Evolutionary conservation across 2,797 vertebrate species (phyloP), one percentile per base, ranked within the genome.

Genomic region (Scolopax bukidnonensis): DNA sequence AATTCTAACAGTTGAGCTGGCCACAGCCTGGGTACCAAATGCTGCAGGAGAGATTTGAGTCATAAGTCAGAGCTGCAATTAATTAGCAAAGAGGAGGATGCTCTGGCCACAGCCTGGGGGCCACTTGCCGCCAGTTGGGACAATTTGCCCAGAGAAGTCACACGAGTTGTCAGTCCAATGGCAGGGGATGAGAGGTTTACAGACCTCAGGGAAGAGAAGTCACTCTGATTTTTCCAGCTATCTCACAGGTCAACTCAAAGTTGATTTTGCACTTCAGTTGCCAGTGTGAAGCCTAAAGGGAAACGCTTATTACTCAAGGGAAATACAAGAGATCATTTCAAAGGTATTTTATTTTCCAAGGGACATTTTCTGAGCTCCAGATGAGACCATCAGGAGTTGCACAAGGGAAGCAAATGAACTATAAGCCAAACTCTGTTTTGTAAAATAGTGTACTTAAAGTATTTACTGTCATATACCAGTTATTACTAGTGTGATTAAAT

Each of bases 391-490:
- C 33, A 36, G 79, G 78, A 97, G 88, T 38, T 95, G 96, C 83
- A 93, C 71, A 94, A 81, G 92, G 70, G 90, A 97, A 96, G 68
- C 45, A 69, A 94, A 95, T 86, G 77, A 96, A 95, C 73, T 65
- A 59, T 41, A 94, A 96, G 89, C 81, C 92, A 95, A 97, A 94
- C 87, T 84, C 74, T 74, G 32, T 85, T 96, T 73, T 97, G 95
- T 97, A 97, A 97, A 95, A 97, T 95, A 97, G 76, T 84, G 75
- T 97, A 96, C 82, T 91, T 86, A 94, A 91, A 96, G 87, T 89
- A 96, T 97, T 97, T 97, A 94, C 92, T 97, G 89, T 95, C 95
- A 92, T 97, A 95, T 95, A 96, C 82, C 94, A 92, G 91, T 73
- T 96, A 89, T 87, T 95, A 93, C 93, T 92, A 63, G 89, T 76